Percentiles rank a stretch among this genome's conserved stretches.
phyloP scores from a whole-genome alignment of 2,888 invertebrate genomes.

The Megastigmus dorsalis region DNA sequence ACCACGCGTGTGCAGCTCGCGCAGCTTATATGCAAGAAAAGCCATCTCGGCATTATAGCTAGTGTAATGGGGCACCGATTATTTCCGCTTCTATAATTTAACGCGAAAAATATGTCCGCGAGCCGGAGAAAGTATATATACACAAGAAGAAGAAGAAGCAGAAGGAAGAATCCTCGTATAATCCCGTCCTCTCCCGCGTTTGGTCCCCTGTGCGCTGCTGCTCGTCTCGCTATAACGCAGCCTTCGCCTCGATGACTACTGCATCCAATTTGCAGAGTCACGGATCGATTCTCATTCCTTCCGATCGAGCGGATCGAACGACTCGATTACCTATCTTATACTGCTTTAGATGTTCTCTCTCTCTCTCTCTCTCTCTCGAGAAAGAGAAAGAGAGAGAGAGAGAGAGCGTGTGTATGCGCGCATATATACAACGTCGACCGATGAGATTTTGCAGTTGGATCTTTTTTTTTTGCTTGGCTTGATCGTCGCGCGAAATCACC shows the following conservation, averaged over 20 bases:
- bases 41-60: no score
- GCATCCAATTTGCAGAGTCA: constrained; percentile 56
- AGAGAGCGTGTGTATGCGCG: background rate
- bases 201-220: constrained; percentile 1
- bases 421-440: constrained; percentile 16
- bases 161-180: background rate
- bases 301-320: constrained; percentile 54
- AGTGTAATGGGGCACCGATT: constrained; percentile 1
- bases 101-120: constrained; percentile 16
- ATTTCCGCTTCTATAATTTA: constrained; percentile 34
- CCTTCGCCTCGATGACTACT: constrained; percentile 33
- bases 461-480: constrained; percentile 21
- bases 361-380: constrained; percentile 47
- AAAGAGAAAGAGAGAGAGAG: background rate
- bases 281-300: constrained; percentile 55
- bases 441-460: constrained; percentile 51
- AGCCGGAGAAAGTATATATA: no score
- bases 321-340: constrained; percentile 54
- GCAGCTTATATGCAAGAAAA: constrained; percentile 8
- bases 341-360: background rate
- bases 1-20: no score
- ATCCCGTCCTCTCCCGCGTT: background rate
- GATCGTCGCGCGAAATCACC: constrained; percentile 53
- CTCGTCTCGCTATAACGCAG: background rate
- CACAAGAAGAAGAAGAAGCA: background rate